A percentile compares a stretch with the other conserved stretches of the same genome.
Conservation (phyloP, 2,113 vertebrate species). For the zebrafish (Danio rerio) region GRCz12tu NC_133190.1:26206001-26206500, state of each 20-base stretch:
- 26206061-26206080: background rate
- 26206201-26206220: background rate
- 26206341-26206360: too few relatives aligned
- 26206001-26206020: slow-evolving; percentile 13
- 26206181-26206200: background rate
- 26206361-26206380: too few relatives aligned
- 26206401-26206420: too few relatives aligned
- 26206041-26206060: background rate
- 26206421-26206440: too few relatives aligned
- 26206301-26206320: too few relatives aligned
- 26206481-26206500: too few relatives aligned
- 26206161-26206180: background rate
- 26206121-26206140: background rate
- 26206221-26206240: background rate
- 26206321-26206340: too few relatives aligned
- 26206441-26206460: too few relatives aligned
- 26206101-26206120: background rate
- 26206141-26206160: background rate
- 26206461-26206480: too few relatives aligned
- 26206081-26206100: background rate
- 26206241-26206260: background rate
- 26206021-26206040: slow-evolving; percentile 21
- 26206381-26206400: too few relatives aligned
- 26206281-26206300: too few relatives aligned
- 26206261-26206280: too few relatives aligned